A percentile compares a stretch with the other conserved stretches of the same genome.
These are phyloP conservation scores for Taurulus bubalis DNA, from an alignment of 2,113 vertebrate species.

Conservation along the genomic window DNA sequence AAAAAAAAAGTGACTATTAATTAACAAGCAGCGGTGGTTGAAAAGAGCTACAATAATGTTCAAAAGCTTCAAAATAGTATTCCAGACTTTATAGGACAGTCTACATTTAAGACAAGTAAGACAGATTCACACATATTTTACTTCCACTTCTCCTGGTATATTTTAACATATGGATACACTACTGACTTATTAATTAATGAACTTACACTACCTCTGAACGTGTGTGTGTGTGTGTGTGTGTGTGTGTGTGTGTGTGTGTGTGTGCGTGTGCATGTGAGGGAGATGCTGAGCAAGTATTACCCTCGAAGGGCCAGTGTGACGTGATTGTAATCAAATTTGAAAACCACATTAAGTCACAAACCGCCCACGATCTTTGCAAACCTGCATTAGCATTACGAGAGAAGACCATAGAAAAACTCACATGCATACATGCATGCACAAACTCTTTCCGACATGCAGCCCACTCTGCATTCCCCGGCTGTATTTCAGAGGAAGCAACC, in stretches of 20 bases:
- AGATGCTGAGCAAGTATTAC: slow-evolving; percentile 20
- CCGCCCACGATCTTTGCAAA: slow-evolving; percentile 65
- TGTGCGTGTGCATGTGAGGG: neutral
- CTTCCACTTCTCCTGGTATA: neutral
- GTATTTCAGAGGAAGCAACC: slow-evolving; percentile 15
- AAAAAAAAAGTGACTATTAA: neutral
- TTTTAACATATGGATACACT: neutral
- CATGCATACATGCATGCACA: slow-evolving; percentile 13
- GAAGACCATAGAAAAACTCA: neutral
- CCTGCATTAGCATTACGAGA: slow-evolving; percentile 54
- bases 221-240: neutral
- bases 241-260: neutral
- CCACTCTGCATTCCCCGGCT: slow-evolving; percentile 28
- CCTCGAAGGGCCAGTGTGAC: slow-evolving; percentile 54
- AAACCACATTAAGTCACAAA: slow-evolving; percentile 66
- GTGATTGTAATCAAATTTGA: slow-evolving; percentile 73
- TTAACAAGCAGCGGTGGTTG: neutral
- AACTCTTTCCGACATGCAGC: slow-evolving; percentile 26
- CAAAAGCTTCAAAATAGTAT: neutral
- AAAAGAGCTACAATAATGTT: neutral
- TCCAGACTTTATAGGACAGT: neutral
- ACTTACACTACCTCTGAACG: neutral
- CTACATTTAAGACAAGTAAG: neutral
- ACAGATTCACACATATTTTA: neutral
- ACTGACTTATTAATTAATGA: neutral